A percentile compares a stretch with the other conserved stretches of the same genome.
These are phyloP conservation scores for Cerceris rybyensis DNA, from an alignment of 2,888 invertebrate genomes.

Conservation along the genomic window DNA sequence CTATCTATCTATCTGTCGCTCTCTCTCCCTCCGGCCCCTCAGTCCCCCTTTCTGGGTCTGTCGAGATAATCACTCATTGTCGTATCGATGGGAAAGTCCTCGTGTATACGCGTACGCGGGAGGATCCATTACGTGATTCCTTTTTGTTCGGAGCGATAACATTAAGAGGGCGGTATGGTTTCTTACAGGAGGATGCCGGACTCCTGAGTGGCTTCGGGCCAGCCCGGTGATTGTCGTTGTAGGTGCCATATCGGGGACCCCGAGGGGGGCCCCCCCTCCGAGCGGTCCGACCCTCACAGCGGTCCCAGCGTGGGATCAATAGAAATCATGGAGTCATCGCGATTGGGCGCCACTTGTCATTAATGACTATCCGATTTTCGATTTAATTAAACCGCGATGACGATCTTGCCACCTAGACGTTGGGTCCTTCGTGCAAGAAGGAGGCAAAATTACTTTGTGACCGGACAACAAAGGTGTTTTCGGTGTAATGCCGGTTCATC, in stretches of 20 bases:
- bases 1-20: no score
- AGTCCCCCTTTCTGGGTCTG: conserved; percentile 2
- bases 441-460: background rate
- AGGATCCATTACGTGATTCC: conserved; percentile 63
- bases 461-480: no score
- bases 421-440: background rate
- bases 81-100: conserved; percentile 61
- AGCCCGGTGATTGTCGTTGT: conserved; percentile 58
- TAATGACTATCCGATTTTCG: conserved; percentile 80
- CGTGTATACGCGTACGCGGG: conserved; percentile 30
- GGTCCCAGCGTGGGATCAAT: conserved; percentile 73
- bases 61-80: conserved; percentile 64
- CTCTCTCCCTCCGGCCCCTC: no score
- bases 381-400: conserved; percentile 81
- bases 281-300: conserved; percentile 61
- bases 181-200: conserved; percentile 34
- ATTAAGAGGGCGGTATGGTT: conserved; percentile 71
- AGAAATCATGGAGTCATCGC: conserved; percentile 80
- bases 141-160: conserved; percentile 66
- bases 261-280: conserved; percentile 24
- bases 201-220: background rate
- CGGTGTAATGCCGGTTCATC: no score
- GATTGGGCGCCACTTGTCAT: conserved; percentile 82
- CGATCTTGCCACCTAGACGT: conserved; percentile 74
- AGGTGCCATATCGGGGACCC: conserved; percentile 58